Conservation (phyloP, 2,113 vertebrate species). For the rat (Rattus norvegicus) region DNA sequence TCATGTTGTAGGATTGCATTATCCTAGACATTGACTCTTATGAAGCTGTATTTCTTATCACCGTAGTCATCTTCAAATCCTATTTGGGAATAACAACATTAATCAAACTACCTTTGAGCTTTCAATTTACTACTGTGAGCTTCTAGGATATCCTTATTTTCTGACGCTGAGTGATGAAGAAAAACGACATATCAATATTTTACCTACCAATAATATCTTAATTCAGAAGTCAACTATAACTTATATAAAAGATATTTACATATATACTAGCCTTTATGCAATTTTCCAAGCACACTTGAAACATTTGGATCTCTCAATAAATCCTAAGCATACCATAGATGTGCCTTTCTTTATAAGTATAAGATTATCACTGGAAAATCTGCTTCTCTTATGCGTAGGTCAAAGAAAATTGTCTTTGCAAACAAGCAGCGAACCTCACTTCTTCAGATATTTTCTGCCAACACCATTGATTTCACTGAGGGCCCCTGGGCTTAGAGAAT, state of each 20-base stretch:
- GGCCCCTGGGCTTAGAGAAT: constrained; percentile 54
- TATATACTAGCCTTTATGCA: background rate
- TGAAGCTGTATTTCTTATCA: constrained; percentile 38
- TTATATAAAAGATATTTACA: background rate
- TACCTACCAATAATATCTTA: background rate
- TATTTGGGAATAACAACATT: constrained; percentile 50
- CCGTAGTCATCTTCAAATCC: background rate
- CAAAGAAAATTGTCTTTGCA: constrained; percentile 52
- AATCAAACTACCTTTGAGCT: background rate
- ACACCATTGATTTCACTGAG: constrained; percentile 61
- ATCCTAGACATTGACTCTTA: background rate
- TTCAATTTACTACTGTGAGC: background rate
- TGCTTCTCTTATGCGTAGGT: background rate
- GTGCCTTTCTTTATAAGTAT: constrained; percentile 1
- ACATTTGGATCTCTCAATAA: background rate
- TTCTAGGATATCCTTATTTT: constrained; percentile 3
- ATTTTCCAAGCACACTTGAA: constrained; percentile 5
- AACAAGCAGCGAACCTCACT: constrained; percentile 46
- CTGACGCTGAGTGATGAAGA: constrained; percentile 45
- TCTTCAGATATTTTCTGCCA: constrained; percentile 58
- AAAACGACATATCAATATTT: background rate
- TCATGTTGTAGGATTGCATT: background rate
- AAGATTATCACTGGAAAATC: constrained; percentile 33
- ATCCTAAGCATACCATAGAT: background rate
- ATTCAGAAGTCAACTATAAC: constrained; percentile 42